Conservation (phyloP, 2,888 invertebrate species). For the Leuctra nigra region DNA sequence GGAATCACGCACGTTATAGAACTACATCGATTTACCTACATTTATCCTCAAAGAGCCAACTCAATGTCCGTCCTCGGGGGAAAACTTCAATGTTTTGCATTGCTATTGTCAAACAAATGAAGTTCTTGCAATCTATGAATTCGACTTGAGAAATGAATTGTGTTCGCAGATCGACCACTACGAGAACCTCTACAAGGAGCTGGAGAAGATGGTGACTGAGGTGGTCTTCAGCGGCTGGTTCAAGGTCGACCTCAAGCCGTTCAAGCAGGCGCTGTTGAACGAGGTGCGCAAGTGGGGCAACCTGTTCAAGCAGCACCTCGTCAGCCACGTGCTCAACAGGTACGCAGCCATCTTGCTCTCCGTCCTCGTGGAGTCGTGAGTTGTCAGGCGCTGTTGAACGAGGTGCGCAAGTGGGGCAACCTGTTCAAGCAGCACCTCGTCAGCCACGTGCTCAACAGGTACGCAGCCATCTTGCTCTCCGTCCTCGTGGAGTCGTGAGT, state of each 20-base stretch:
- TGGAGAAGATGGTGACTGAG: conserved; percentile 54
- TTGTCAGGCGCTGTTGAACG: conserved; percentile 74
- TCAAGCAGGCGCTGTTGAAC: conserved; percentile 77
- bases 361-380: no score
- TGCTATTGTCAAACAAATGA: no score
- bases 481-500: no score
- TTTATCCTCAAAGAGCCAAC: no score
- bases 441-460: conserved; percentile 69
- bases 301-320: conserved; percentile 78
- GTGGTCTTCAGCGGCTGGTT: conserved; percentile 74
- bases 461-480: no score
- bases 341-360: no score
- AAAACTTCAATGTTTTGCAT: no score
- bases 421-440: conserved; percentile 81
- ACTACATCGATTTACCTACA: no score
- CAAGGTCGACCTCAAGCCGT: conserved; percentile 64
- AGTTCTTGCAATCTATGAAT: no score
- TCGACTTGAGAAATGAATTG: no score
- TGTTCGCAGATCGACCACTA: conserved; percentile 67
- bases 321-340: conserved; percentile 70
- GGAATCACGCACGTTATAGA: no score
- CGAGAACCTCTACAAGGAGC: conserved; percentile 68
- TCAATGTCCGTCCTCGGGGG: no score
- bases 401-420: conserved; percentile 81
- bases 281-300: conserved; percentile 83